Evolutionary conservation across 1,140 invertebrate species (phyloP), one percentile per base, ranked within the genome.

Genomic region (Theocolax elegans): DNA sequence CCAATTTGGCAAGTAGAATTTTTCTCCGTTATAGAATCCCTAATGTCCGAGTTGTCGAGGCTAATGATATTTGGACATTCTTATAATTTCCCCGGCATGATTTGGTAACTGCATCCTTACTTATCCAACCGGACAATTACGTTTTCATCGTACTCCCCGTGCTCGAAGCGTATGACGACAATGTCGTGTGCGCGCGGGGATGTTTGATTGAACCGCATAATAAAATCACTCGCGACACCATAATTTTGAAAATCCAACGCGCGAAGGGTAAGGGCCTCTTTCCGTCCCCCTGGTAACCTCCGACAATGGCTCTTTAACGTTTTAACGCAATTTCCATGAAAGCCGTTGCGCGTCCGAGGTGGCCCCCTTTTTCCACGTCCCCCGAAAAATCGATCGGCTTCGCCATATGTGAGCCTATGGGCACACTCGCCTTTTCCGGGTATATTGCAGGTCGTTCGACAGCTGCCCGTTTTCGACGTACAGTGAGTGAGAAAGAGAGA

Each of bases 251-350:
- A 51, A 53, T 59, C 10, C 42, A 44, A 3, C 25, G 25, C 21
- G 23, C n/a, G 29, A 29, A 54, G 27, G n/a, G 27, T 29, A 46
- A n/a, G 15, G 3, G n/a, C 12, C n/a, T n/a, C n/a, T n/a, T n/a
- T n/a, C n/a, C n/a, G n/a, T n/a, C n/a, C n/a, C n/a, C n/a, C n/a
- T n/a, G n/a, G n/a, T n/a, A n/a, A n/a, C n/a, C n/a, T n/a, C n/a
- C 10, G 21, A 62, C 67, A 53, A 54, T 59, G 35, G 15, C 40
- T 49, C 38, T 64, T 70, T 70, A 64, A 58, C 29, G 64, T 64
- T 70, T 70, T 64, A 64, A 70, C 42, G 60, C 40, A 27, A 64
- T 64, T 64, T 46, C 48, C 67, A 29, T 44, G 40, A 67, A 67
- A 59, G 42, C 53, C 40, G 42, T 59, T 67, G 3, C 10, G n/a